Percentiles rank a stretch among this genome's conserved stretches.
Evolutionary conservation across 2,113 vertebrate species (phyloP).

Genomic region (Callipepla squamata): DNA sequence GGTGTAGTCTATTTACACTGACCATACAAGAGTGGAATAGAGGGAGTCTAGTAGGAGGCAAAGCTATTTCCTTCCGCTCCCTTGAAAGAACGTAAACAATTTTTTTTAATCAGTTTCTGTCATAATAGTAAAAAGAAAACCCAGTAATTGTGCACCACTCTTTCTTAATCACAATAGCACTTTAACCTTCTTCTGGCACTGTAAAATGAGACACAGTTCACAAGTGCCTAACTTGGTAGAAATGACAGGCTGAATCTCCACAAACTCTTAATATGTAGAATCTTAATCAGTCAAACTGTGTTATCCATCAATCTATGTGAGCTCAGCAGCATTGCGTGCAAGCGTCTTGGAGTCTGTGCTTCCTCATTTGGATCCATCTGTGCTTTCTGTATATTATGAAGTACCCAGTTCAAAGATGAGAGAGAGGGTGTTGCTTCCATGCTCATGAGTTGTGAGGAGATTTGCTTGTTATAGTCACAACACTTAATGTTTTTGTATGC

Average conservation of each 20-base stretch:
- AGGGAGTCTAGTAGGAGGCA: neutral
- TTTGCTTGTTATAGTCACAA: neutral
- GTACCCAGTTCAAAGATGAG: neutral
- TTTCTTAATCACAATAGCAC: neutral
- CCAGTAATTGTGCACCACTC: neutral
- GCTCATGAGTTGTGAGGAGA: neutral
- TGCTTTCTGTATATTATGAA: neutral
- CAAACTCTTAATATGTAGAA: neutral
- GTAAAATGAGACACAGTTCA: neutral
- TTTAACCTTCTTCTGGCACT: neutral
- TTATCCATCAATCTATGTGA: neutral
- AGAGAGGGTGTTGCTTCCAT: neutral
- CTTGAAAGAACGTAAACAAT: neutral
- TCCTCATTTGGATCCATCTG: neutral
- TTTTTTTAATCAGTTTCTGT: neutral
- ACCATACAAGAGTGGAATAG: neutral
- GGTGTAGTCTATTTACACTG: neutral
- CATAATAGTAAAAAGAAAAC: neutral
- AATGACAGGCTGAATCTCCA: neutral
- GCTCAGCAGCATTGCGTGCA: neutral
- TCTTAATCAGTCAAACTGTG: neutral
- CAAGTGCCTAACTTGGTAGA: neutral
- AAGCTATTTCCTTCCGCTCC: neutral
- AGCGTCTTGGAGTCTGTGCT: neutral
- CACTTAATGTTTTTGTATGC: neutral